Conservation (phyloP, 2,797 vertebrate genomes). For the Aeoliscus strigatus region DNA sequence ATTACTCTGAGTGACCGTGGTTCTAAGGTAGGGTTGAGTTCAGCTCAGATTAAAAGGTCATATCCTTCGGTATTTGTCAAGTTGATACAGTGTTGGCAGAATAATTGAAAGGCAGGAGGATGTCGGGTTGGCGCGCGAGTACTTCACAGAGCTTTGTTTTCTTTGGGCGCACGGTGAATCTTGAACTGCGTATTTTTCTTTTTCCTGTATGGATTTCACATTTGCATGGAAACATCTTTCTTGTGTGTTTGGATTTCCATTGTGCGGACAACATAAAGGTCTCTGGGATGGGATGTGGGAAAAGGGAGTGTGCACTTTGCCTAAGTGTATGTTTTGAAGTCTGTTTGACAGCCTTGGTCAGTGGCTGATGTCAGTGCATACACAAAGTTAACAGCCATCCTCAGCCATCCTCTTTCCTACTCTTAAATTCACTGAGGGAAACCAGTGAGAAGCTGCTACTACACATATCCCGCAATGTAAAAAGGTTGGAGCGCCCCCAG, state of each 20-base stretch:
- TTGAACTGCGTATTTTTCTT: conserved; percentile 69
- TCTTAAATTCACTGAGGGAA: conserved; percentile 68
- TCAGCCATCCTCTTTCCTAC: conserved; percentile 61
- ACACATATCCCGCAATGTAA: conserved; percentile 68
- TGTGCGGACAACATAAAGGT: conserved; percentile 77
- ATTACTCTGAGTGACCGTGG: conserved; percentile 41
- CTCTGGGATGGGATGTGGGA: conserved; percentile 74
- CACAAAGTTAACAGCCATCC: conserved; percentile 65
- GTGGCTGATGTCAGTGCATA: conserved; percentile 71
- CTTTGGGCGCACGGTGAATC: conserved; percentile 66
- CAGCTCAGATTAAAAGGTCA: conserved; percentile 68
- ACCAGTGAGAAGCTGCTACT: conserved; percentile 65
- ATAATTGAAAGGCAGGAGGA: conserved; percentile 68
- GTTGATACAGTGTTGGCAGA: conserved; percentile 69
- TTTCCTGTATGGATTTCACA: conserved; percentile 79
- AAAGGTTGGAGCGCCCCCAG: conserved; percentile 64
- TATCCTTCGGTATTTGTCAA: conserved; percentile 73
- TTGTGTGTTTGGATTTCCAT: conserved; percentile 81
- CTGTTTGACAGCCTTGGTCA: conserved; percentile 71
- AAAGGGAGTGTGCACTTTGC: conserved; percentile 71
- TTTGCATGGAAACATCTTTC: conserved; percentile 79
- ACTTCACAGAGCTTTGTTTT: conserved; percentile 69
- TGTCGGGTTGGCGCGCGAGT: conserved; percentile 55
- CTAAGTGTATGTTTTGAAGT: conserved; percentile 78
- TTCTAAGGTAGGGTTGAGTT: conserved; percentile 60